Base-by-base conservation (phyloP, 2,888 invertebrate genomes). In the Gastracanthus pulcherrimus region DNA sequence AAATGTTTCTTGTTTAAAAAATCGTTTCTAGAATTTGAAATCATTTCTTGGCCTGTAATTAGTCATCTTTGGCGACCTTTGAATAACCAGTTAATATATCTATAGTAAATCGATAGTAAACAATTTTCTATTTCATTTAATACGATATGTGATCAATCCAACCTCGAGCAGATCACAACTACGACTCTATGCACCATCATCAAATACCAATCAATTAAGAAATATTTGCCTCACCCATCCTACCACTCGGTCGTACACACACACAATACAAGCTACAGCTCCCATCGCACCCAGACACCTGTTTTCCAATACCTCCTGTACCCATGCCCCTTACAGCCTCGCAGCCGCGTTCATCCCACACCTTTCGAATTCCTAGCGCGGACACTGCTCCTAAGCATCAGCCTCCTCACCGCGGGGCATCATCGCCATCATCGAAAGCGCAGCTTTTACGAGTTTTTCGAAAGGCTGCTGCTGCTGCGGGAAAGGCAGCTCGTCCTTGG, bases 311-410 rank as follows among this genome's bases (percentile, higher is more conserved):
- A n/a, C n/a, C n/a, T n/a, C n/a, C n/a, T 48, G 19, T 26, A 55
- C n/a, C 62, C 5, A 62, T n/a, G 6, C 36, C 16, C n/a, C 36
- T 9, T 29, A 60, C 11, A 26, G n/a, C 9, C 26, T 16, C 16
- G 9, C 38, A 19, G n/a, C n/a, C n/a, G n/a, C n/a, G n/a, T n/a
- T 11, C 11, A 34, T 38, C 67, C 26, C 67, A 45, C 67, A 38
- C 66, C 67, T 67, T 67, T 67, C 67, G 67, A 67, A 67, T 45
- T 67, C 45, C 67, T 62, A 45, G 3, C 62, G 36, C 62, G 36
- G 9, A 62, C n/a, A 62, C 31, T 62, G 19, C 55, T 55, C 3
- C 55, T 55, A 55, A 55, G 55, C 55, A 11, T 23, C 19, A 31
- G 4, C 34, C 62, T 36, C 13, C 0, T 1, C 62, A 9, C 62